phyloP scores from a whole-genome alignment of 2,797 vertebrate species.

The Ptychadena robeensis region DNA sequence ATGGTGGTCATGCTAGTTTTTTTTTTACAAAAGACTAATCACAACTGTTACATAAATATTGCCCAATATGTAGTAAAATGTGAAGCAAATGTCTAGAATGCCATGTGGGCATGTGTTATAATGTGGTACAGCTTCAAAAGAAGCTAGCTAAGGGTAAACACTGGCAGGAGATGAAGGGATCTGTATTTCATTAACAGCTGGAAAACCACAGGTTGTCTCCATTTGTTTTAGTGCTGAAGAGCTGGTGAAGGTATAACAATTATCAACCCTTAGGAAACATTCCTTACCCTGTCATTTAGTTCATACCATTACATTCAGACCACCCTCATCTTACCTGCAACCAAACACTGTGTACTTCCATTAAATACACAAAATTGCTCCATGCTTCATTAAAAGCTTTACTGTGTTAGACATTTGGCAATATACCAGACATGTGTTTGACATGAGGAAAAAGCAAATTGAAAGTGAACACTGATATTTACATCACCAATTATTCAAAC shows the following conservation, averaged over 20 bases:
- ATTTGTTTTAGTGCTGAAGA: neutral
- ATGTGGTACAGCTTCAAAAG: neutral
- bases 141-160: neutral
- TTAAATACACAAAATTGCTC: neutral
- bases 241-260: constrained; percentile 5
- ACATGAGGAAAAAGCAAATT: neutral
- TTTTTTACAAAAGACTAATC: neutral
- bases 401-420: constrained; percentile 10
- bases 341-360: neutral
- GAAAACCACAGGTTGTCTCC: neutral
- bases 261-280: constrained; percentile 1
- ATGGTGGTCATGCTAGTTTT: too few relatives aligned
- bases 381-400: neutral
- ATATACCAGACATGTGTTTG: constrained; percentile 12
- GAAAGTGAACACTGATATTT: neutral
- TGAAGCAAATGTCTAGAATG: neutral
- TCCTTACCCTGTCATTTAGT: neutral
- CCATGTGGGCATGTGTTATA: neutral
- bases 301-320: neutral
- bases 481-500: neutral
- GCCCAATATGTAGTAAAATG: neutral
- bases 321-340: constrained; percentile 16
- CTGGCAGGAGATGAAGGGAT: neutral
- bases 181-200: constrained; percentile 13
- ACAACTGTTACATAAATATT: neutral